Base-by-base conservation (phyloP, 2,888 invertebrate genomes). In the Creontiades dilutus region DNA sequence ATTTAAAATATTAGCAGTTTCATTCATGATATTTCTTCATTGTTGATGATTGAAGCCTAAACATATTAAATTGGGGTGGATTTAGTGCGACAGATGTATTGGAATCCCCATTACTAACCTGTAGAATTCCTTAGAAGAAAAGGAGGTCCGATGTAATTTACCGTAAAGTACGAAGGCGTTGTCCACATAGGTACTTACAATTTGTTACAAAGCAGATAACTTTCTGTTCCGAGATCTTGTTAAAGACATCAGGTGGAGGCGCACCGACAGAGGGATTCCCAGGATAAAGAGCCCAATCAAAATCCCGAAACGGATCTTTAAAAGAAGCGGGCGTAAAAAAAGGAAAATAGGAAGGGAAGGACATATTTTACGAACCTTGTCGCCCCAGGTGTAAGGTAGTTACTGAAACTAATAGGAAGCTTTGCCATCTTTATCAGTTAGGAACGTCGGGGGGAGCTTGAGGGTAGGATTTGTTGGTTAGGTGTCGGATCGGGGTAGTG, bases 361-460 rank as follows among this genome's bases (percentile, higher is more conserved):
- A 47, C 86, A 80, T 88, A 88, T 88, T 88, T 88, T 52, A 88
- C 88, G 46, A 52, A 13, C 52, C 88, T 88, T 78, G 88, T 88
- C 68, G 86, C 86, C 88, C 88, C 88, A 88, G 88, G 88, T 88
- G 88, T 88, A 27, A 55, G 88, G 88, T 88, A 88, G 76, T 88
- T 80, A 88, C 88, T 37, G 88, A 80, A 88, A 88, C 88, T 88
- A 88, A 88, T 88, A 88, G 88, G 88, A 88, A 88, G 88, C 88
- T 88, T 88, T 88, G 88, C 88, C 80, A 88, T 88, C 88, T 88
- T 88, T 88, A 88, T 88, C 88, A 88, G 88, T 88, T 78, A 75
- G 86, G 27, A 28, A 19, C 52, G 86, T n/a, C 68, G 86, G 27
- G 16, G 68, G 55, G 61, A n/a, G 52, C 82, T 47, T 82, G 82